Conservation (phyloP, 2,113 vertebrate species). For the Dendrocopos noguchii region DNA sequence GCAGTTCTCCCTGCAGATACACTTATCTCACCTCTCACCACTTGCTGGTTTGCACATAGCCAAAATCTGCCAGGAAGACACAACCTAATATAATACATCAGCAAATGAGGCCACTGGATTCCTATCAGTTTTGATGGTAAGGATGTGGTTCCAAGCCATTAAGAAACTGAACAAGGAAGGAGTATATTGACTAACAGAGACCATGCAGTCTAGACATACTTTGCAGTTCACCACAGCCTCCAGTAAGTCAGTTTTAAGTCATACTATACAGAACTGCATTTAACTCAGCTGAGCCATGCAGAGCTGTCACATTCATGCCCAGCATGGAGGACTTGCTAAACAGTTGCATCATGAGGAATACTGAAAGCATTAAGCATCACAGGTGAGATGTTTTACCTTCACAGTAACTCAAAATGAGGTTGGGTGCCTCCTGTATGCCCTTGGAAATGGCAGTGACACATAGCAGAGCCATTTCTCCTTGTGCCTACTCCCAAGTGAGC, state of each 20-base stretch:
- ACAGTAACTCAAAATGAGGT: not conserved
- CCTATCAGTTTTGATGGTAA: not conserved
- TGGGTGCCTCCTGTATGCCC: accelerated
- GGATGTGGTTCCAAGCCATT: not conserved
- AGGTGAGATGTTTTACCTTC: not conserved
- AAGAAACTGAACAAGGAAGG: not conserved
- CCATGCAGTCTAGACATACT: not conserved
- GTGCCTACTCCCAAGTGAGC: not conserved
- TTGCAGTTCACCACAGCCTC: not conserved
- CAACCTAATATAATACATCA: not conserved
- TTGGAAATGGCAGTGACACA: not conserved
- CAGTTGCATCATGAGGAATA: not conserved
- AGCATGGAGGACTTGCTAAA: not conserved
- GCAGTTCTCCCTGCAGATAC: not conserved
- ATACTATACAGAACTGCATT: not conserved
- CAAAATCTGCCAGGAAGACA: not conserved
- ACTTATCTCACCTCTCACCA: not conserved
- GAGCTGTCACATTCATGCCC: not conserved
- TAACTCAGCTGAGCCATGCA: not conserved
- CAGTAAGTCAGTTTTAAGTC: not conserved
- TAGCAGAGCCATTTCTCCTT: not conserved
- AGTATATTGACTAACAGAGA: not conserved
- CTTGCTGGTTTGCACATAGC: not conserved
- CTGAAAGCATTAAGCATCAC: not conserved
- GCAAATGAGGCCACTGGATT: not conserved